A percentile compares a stretch with the other conserved stretches of the same genome.
Conservation (phyloP, 2,797 vertebrate genomes). For the Centroberyx gerrardi region DNA sequence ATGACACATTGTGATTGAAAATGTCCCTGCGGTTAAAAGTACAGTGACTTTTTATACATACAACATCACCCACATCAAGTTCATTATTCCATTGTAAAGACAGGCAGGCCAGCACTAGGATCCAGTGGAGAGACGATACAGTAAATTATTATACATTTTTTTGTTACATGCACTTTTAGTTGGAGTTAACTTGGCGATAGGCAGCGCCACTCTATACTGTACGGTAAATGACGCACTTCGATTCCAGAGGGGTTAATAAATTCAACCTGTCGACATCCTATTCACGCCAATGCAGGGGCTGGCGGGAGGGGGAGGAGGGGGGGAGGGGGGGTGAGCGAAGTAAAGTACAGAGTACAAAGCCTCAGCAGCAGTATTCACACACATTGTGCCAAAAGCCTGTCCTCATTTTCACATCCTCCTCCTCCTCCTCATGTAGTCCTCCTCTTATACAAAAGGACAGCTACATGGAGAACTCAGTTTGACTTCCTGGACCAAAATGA, state of each 20-base stretch:
- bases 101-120: too few species aligned
- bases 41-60: slow-evolving; percentile 16
- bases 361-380: slow-evolving; percentile 60
- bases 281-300: slow-evolving; percentile 44
- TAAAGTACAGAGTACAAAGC: slow-evolving; percentile 57
- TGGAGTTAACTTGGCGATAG: too few species aligned
- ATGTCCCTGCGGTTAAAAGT: too few species aligned
- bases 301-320: slow-evolving; percentile 9
- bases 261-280: slow-evolving; percentile 57
- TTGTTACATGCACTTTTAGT: too few species aligned
- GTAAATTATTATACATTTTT: too few species aligned
- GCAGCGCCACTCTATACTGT: background rate
- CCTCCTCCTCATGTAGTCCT: slow-evolving; percentile 25
- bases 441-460: slow-evolving; percentile 24
- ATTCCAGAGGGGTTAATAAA: slow-evolving; percentile 50
- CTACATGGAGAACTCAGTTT: background rate
- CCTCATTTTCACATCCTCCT: slow-evolving; percentile 53
- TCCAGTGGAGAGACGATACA: too few species aligned
- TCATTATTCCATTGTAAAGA: slow-evolving; percentile 9
- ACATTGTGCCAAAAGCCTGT: slow-evolving; percentile 53
- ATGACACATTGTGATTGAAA: too few species aligned
- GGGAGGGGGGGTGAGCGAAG: background rate
- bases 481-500: too few species aligned
- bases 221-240: slow-evolving; percentile 36
- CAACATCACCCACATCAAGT: background rate